phyloP scores from a whole-genome alignment of 2,113 vertebrate species.

The Arothron firmamentum region DNA sequence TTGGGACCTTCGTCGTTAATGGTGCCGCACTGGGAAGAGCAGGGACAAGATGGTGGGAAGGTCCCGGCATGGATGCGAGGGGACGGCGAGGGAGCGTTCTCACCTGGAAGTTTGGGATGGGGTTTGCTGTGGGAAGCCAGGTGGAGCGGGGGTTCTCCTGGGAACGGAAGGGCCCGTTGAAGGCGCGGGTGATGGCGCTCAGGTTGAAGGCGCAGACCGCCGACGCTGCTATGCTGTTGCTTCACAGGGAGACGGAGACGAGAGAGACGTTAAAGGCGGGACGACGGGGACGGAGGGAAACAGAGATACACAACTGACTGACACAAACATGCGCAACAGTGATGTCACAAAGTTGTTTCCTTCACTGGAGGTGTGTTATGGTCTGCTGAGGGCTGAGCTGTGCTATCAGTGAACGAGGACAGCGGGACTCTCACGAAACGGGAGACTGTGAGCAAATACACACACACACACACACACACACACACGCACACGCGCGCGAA shows the following conservation, averaged over 20 bases:
- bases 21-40: conserved; percentile 83
- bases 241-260: conserved; percentile 59
- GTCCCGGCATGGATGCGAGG: neutral
- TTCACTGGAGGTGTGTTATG: conserved; percentile 25
- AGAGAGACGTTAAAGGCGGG: neutral
- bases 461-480: conserved; percentile 21
- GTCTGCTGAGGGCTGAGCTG: conserved; percentile 44
- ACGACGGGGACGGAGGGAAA: neutral
- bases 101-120: conserved; percentile 95
- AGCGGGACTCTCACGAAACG: conserved; percentile 42
- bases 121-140: conserved; percentile 92
- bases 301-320: neutral
- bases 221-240: conserved; percentile 95
- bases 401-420: conserved; percentile 55
- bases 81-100: neutral
- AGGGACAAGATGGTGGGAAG: conserved; percentile 1
- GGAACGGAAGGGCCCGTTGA: conserved; percentile 93
- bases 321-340: too few relatives aligned
- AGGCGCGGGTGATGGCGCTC: conserved; percentile 93
- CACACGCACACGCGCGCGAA: conserved; percentile 12
- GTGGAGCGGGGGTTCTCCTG: conserved; percentile 96
- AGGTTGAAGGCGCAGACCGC: conserved; percentile 98
- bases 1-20: conserved; percentile 86
- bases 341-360: conserved; percentile 11
- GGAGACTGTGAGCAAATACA: conserved; percentile 40